These are phyloP conservation scores for Jacana jacana DNA, from an alignment of 2,113 vertebrate species.

Conservation along the genomic window DNA sequence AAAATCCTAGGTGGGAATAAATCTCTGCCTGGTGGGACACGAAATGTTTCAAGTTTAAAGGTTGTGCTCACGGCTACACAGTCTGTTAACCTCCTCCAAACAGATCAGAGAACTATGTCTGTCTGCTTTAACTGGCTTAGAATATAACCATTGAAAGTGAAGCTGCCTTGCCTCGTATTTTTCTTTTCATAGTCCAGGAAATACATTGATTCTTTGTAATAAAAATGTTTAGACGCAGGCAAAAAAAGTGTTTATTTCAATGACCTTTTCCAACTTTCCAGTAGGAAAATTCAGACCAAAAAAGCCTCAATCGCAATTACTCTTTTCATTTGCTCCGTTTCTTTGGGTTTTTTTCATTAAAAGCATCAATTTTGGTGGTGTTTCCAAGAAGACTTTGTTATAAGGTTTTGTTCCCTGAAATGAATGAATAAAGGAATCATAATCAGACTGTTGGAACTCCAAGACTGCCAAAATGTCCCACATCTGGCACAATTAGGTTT, in stretches of 20 bases:
- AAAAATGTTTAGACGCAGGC: neutral
- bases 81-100: neutral
- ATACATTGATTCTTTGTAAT: neutral
- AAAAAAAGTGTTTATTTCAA: slow-evolving; percentile 2
- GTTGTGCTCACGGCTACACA: neutral
- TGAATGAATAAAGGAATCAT: neutral
- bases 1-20: neutral
- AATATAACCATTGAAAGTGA: neutral
- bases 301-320: neutral
- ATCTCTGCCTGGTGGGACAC: neutral
- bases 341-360: slow-evolving; percentile 3
- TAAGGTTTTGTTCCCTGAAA: neutral
- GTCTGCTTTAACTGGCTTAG: neutral
- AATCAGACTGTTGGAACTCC: neutral
- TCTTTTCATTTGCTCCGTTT: neutral
- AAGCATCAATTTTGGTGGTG: neutral
- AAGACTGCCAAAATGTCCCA: neutral
- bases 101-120: neutral
- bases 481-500: neutral
- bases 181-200: neutral
- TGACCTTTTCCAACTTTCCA: slow-evolving; percentile 30
- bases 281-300: slow-evolving; percentile 5
- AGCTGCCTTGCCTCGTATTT: neutral
- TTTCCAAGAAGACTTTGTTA: slow-evolving; percentile 4
- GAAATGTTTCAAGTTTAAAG: neutral